phyloP scores from a whole-genome alignment of 2,797 vertebrate species.

The Microctenopoma steveboyesi region DNA sequence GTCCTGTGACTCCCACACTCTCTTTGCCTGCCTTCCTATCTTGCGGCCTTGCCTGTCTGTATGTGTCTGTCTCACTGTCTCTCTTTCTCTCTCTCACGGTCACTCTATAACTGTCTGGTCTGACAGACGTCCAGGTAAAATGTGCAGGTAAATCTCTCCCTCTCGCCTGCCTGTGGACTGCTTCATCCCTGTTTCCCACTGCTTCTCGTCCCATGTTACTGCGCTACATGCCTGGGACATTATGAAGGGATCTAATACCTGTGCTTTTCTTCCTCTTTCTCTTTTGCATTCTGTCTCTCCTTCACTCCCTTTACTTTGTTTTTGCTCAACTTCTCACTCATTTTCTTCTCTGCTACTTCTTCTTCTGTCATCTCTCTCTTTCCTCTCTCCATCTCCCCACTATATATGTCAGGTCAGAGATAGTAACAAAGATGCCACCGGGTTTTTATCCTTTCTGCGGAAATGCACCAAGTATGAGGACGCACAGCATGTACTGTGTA shows the following conservation, averaged over 20 bases:
- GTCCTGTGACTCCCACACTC: slow-evolving; percentile 79
- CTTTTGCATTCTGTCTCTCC: slow-evolving; percentile 4
- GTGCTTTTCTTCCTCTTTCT: slow-evolving; percentile 35
- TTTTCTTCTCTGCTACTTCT: slow-evolving; percentile 1
- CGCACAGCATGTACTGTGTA: slow-evolving; percentile 93
- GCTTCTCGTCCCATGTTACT: slow-evolving; percentile 79
- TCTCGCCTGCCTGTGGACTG: slow-evolving; percentile 88
- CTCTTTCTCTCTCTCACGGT: slow-evolving; percentile 88
- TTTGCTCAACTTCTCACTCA: background rate
- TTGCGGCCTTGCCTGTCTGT: slow-evolving; percentile 85
- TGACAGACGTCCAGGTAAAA: slow-evolving; percentile 90
- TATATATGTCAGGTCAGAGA: slow-evolving; percentile 88
- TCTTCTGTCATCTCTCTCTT: slow-evolving; percentile 8
- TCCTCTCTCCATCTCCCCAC: slow-evolving; percentile 17
- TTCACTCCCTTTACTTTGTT: slow-evolving; percentile 7
- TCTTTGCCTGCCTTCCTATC: slow-evolving; percentile 84
- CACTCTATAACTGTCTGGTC: slow-evolving; percentile 87
- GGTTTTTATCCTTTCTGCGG: slow-evolving; percentile 93
- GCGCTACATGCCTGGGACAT: slow-evolving; percentile 57
- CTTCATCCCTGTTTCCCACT: slow-evolving; percentile 81
- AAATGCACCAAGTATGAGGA: slow-evolving; percentile 98
- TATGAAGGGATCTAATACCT: slow-evolving; percentile 68
- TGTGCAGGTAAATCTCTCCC: slow-evolving; percentile 88
- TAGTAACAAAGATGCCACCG: slow-evolving; percentile 91
- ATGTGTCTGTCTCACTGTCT: slow-evolving; percentile 89